phyloP scores from a whole-genome alignment of 2,797 vertebrate genomes.

The Cercopithecus hamlyni region DNA sequence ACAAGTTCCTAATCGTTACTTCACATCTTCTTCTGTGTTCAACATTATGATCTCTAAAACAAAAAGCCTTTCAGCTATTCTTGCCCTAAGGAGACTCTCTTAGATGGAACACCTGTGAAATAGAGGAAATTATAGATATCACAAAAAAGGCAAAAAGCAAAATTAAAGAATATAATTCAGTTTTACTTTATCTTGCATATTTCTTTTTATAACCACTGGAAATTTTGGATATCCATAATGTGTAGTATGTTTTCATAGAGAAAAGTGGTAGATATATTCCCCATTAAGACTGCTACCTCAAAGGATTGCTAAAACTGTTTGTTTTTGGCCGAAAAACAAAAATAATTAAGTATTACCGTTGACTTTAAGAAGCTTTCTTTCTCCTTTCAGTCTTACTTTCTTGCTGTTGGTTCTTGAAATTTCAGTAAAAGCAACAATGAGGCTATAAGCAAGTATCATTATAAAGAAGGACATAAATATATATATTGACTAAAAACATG shows the following conservation, averaged over 20 bases:
- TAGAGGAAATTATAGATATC: not conserved
- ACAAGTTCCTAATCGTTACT: not conserved
- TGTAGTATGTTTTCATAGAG: not conserved
- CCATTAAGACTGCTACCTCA: not conserved
- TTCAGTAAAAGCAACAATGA: not conserved
- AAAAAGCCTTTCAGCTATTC: not conserved
- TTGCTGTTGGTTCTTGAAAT: not conserved
- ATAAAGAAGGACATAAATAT: not conserved
- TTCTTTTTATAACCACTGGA: not conserved
- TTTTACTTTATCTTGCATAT: not conserved
- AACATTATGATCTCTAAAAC: not conserved
- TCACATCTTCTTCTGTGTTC: not conserved
- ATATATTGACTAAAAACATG: not conserved
- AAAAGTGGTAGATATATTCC: not conserved
- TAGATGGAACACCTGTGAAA: not conserved
- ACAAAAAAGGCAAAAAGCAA: not conserved
- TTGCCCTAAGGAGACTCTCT: not conserved
- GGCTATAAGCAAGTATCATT: slow-evolving; percentile 6
- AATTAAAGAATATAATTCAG: not conserved
- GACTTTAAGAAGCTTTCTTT: not conserved
- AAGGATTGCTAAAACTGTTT: not conserved
- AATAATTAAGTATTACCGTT: not conserved
- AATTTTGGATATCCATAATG: not conserved
- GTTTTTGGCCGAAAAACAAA: not conserved
- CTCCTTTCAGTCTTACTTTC: not conserved